phyloP scores from a whole-genome alignment of 1,140 invertebrate genomes.

The Calosoma granatense region DNA sequence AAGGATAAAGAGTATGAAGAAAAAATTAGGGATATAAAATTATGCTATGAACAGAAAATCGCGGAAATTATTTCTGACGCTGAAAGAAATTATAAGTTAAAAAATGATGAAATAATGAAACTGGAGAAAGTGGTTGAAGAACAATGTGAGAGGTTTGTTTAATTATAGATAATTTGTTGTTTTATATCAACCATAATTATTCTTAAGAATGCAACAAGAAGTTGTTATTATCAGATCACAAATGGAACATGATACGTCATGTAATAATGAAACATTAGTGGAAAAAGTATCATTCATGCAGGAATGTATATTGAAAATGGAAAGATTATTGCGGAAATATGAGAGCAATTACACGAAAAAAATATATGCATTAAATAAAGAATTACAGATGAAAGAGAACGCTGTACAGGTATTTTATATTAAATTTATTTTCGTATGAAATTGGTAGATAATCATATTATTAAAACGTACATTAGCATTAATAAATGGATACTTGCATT shows the following conservation, averaged over 20 bases:
- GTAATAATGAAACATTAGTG: neutral
- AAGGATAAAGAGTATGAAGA: neutral
- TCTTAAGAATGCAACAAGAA: slow-evolving; percentile 7
- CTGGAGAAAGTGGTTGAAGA: slow-evolving; percentile 3
- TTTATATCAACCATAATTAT: neutral
- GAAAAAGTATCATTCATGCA: slow-evolving; percentile 6
- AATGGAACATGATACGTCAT: neutral
- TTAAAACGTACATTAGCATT: too few relatives aligned
- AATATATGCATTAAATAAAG: neutral
- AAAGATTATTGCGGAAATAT: slow-evolving; percentile 3
- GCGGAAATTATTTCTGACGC: neutral
- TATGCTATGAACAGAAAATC: neutral
- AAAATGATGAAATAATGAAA: neutral
- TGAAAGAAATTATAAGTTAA: neutral
- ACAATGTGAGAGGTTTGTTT: slow-evolving; percentile 3
- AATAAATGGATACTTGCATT: too few relatives aligned
- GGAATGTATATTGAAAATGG: slow-evolving; percentile 10
- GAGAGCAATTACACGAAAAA: slow-evolving; percentile 5
- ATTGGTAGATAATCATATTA: too few relatives aligned
- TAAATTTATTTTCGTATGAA: too few relatives aligned
- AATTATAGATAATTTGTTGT: neutral
- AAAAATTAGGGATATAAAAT: neutral
- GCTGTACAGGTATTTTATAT: slow-evolving; percentile 1
- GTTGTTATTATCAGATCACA: neutral
- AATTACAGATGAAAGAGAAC: slow-evolving; percentile 4